Evolutionary conservation across 2,797 vertebrate species (phyloP).

Genomic region (Enoplosus armatus): DNA sequence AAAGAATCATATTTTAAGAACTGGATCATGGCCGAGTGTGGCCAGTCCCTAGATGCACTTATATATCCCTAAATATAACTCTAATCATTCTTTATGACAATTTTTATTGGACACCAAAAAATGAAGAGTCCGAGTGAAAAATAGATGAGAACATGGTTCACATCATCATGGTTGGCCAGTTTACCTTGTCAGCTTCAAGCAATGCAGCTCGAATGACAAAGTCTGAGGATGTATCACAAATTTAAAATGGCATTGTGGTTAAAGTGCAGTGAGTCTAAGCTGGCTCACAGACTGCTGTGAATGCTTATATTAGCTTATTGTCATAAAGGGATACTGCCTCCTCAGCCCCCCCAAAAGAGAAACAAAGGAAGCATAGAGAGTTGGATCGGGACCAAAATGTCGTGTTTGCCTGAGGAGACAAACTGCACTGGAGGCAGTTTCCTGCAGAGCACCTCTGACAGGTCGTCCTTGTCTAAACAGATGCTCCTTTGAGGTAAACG

Average conservation of each 20-base stretch:
- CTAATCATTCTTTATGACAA: background rate
- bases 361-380: conserved; percentile 32
- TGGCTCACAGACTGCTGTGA: conserved; percentile 19
- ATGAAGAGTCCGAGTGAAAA: background rate
- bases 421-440: conserved; percentile 53
- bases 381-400: conserved; percentile 48
- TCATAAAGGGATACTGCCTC: conserved; percentile 8
- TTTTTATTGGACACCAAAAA: conserved; percentile 2
- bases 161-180: background rate
- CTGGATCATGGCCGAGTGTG: background rate
- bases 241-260: background rate
- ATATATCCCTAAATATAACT: background rate
- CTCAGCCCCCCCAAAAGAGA: background rate
- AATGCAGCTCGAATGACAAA: background rate
- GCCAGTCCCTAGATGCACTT: background rate
- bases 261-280: too few species aligned
- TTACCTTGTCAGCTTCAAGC: conserved; percentile 3
- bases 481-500: conserved; percentile 46
- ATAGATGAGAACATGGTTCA: background rate
- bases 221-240: background rate
- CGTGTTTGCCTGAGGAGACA: conserved; percentile 41
- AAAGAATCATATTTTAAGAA: conserved; percentile 15
- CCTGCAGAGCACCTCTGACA: conserved; percentile 43
- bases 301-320: conserved; percentile 19
- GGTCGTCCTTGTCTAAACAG: conserved; percentile 43